Percentiles rank a stretch among this genome's conserved stretches.
These are phyloP conservation scores for Clitarchus hookeri DNA, from an alignment of 2,888 invertebrate genomes.

Conservation along the genomic window DNA sequence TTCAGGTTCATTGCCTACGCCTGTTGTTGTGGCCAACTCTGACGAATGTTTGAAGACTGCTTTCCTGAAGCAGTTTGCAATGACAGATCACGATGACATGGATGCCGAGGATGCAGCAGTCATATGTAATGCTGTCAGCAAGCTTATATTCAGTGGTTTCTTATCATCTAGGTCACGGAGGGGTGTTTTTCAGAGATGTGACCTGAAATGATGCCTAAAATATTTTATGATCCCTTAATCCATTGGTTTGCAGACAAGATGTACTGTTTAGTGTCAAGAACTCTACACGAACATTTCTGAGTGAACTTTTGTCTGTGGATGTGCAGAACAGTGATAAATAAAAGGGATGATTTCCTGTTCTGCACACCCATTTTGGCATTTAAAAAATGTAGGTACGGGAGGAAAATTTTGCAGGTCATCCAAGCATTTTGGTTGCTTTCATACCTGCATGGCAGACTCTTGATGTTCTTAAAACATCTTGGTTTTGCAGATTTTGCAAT, in stretches of 20 bases:
- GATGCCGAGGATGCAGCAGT: neutral
- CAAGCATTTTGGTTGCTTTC: neutral
- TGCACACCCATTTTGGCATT: neutral
- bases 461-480: neutral
- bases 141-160: neutral
- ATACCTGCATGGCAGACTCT: neutral
- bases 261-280: neutral
- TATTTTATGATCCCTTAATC: neutral
- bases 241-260: neutral
- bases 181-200: neutral
- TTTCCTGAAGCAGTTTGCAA: neutral
- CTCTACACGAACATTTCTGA: neutral
- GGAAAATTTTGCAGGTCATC: neutral
- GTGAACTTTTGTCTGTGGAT: neutral
- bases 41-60: too few relatives aligned
- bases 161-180: neutral
- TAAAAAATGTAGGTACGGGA: neutral
- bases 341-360: neutral
- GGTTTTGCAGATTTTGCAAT: constrained; percentile 16
- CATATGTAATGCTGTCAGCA: neutral
- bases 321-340: neutral
- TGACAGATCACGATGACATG: neutral
- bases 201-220: neutral
- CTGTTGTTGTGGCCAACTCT: too few relatives aligned
- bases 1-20: too few relatives aligned